These are phyloP conservation scores for Hypocryptadius cinnamomeus DNA, from an alignment of 2,113 vertebrate genomes.

Conservation along the genomic window DNA sequence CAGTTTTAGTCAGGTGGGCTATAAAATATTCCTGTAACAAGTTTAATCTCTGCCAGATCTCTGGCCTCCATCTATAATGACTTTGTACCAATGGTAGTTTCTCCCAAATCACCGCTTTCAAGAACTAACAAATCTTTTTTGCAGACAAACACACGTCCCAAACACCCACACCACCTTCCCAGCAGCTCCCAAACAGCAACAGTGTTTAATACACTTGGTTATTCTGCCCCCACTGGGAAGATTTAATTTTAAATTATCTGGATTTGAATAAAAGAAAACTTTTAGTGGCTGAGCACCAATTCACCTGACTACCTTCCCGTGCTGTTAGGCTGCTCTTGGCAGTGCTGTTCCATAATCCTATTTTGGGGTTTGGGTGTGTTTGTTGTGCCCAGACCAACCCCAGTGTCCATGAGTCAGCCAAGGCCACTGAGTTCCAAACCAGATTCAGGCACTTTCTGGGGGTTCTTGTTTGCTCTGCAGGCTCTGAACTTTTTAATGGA, in stretches of 20 bases:
- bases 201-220: neutral
- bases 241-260: neutral
- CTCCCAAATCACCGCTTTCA: neutral
- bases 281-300: neutral
- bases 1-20: conserved; percentile 28
- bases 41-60: conserved; percentile 43
- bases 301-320: neutral
- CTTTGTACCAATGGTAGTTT: neutral
- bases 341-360: neutral
- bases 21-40: conserved; percentile 52
- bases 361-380: neutral
- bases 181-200: neutral
- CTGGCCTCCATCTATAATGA: neutral
- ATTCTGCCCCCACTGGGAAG: neutral
- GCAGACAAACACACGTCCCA: neutral
- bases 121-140: conserved; percentile 21
- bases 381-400: neutral
- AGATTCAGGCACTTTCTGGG: neutral
- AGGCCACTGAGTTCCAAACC: neutral
- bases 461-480: neutral
- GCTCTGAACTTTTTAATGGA: neutral
- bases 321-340: neutral
- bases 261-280: neutral
- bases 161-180: neutral
- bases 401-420: neutral